phyloP scores from a whole-genome alignment of 2,797 vertebrate genomes.

The Chanos chanos region DNA sequence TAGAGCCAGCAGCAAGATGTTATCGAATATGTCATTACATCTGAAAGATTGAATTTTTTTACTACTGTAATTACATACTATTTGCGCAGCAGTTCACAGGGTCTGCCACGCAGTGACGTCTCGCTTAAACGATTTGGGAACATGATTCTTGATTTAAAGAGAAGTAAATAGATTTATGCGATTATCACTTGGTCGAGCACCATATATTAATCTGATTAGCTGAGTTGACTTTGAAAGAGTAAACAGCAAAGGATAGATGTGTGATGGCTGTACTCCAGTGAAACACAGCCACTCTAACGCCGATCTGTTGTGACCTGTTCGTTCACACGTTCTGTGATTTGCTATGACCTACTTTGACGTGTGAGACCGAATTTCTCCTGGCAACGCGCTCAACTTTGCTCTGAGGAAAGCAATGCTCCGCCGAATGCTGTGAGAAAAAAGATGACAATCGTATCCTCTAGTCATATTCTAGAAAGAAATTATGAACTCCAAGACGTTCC shows the following conservation, averaged over 20 bases:
- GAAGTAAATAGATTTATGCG: neutral
- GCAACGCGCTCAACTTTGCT: slow-evolving; percentile 26
- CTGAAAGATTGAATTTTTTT: too few relatives aligned
- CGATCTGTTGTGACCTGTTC: slow-evolving; percentile 30
- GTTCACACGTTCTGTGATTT: slow-evolving; percentile 26
- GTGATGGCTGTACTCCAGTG: neutral
- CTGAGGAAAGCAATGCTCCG: slow-evolving; percentile 16
- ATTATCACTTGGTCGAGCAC: slow-evolving; percentile 2
- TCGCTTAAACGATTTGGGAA: too few relatives aligned
- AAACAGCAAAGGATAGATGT: neutral
- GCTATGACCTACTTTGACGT: slow-evolving; percentile 32
- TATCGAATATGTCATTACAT: too few relatives aligned
- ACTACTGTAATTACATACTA: slow-evolving; percentile 1
- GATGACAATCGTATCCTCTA: neutral
- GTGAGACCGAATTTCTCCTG: slow-evolving; percentile 29
- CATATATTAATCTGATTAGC: slow-evolving; percentile 8
- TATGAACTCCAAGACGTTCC: neutral
- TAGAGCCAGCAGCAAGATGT: too few relatives aligned
- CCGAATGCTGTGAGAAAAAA: neutral
- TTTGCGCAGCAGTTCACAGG: too few relatives aligned
- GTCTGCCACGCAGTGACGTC: too few relatives aligned
- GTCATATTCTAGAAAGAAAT: neutral
- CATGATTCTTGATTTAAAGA: neutral
- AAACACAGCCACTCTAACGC: neutral
- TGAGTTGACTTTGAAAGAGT: neutral